Evolutionary conservation across 2,113 vertebrate species (phyloP).

Genomic region (Cepphus grylle): DNA sequence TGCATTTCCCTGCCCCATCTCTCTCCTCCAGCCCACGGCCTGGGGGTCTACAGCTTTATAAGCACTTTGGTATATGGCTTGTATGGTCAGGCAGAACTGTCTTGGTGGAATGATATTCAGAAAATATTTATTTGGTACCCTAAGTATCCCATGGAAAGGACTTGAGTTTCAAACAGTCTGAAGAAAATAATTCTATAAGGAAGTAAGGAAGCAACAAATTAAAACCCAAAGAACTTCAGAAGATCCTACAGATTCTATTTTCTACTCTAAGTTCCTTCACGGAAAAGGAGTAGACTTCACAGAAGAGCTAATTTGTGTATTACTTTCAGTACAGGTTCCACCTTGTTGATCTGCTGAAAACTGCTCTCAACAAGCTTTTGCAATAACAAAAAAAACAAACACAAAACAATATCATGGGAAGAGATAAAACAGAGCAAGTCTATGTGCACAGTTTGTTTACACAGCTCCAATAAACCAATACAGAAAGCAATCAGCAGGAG

Average conservation of each 20-base stretch:
- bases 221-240: not conserved
- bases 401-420: fast-evolving
- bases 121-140: not conserved
- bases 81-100: not conserved
- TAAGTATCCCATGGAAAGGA: not conserved
- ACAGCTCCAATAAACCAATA: not conserved
- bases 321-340: not conserved
- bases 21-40: not conserved
- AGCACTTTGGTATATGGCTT: not conserved
- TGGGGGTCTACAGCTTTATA: not conserved
- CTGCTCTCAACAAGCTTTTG: not conserved
- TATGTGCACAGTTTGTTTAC: not conserved
- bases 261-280: not conserved
- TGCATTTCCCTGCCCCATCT: not conserved
- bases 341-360: not conserved
- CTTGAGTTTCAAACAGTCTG: not conserved
- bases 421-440: fast-evolving
- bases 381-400: not conserved
- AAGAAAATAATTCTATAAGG: not conserved
- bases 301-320: fast-evolving
- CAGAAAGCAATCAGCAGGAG: not conserved
- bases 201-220: not conserved
- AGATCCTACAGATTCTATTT: not conserved
- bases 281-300: not conserved
- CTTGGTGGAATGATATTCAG: not conserved